Base-by-base conservation (phyloP, 2,113 vertebrate species). In the Apodemus sylvaticus region DNA sequence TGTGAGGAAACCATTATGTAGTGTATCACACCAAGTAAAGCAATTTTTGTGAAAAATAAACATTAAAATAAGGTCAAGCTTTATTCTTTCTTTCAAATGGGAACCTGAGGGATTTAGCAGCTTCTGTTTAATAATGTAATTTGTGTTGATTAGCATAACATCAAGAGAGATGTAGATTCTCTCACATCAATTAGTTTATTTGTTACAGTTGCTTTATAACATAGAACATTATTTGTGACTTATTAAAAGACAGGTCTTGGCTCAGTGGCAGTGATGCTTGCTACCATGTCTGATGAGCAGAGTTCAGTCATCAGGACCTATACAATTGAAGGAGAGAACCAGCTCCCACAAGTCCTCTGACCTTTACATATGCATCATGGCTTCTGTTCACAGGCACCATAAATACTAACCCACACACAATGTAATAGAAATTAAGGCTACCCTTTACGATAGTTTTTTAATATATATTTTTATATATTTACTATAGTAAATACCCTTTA, bases 101-200 rank as follows among this genome's bases (percentile, higher is more conserved):
- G 89, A 58, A 53, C 86, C 60, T 42, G 48, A 64, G 45, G 45
- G 86, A 31, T 96, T 94, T 91, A 91, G 79, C 62, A 71, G 45
- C 22, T 66, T 91, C 31, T 39, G 34, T 24, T 58, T 85, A 88
- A 12, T 87, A 31, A 31, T 74, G 74, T 66, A 45, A 58, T 48
- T 7, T 70, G 39, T 48, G 26, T 19, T 48, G 13, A 76, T 68
- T 51, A n/a, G 36, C 26, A 29, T 3, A 39, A 89, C 36, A 76
- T 51, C 58, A 83, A 31, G 31, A 68, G 58, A 62, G 0, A 78
- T 68, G n/a, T 36, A 91, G 12, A 71, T 91, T 64, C 26, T 31
- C 20, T 93, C n/a, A 31, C 71, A 12, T 71, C 73, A 62, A 31
- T 85, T 34, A 29, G 71, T 45, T 58, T 86, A 22, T 76, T 91